Conservation (phyloP, 2,888 invertebrate genomes). For the Nebria brevicollis region DNA sequence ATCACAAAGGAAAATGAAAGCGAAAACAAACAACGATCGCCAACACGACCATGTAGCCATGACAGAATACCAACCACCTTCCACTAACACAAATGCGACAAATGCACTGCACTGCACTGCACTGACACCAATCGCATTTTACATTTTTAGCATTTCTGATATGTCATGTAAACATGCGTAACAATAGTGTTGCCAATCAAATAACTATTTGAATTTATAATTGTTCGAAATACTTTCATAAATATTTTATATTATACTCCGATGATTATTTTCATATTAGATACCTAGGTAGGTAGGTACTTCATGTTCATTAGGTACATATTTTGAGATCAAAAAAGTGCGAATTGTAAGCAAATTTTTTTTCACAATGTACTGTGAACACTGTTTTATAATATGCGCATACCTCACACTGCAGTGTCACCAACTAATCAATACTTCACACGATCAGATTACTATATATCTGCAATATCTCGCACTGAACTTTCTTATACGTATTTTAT, state of each 20-base stretch:
- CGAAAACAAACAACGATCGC: slow-evolving; percentile 41
- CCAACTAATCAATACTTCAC: slow-evolving; percentile 35
- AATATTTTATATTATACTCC: not conserved
- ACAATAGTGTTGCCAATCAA: not conserved
- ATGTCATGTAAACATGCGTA: not conserved
- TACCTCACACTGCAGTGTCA: slow-evolving; percentile 33
- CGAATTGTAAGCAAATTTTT: not conserved
- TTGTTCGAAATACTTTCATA: not conserved
- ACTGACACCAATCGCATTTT: slow-evolving; percentile 27
- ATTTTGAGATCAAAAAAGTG: too few species aligned
- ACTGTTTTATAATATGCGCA: slow-evolving; percentile 4
- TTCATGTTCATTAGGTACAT: too few species aligned
- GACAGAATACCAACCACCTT: slow-evolving; percentile 42
- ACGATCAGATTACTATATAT: too few species aligned
- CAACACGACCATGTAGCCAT: slow-evolving; percentile 43
- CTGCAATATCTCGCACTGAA: too few species aligned
- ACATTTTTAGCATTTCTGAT: not conserved
- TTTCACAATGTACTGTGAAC: not conserved
- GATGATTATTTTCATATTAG: too few species aligned
- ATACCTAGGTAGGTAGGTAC: too few species aligned
- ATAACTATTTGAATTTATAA: not conserved
- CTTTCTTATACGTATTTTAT: too few species aligned
- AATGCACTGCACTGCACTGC: not conserved
- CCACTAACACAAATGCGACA: slow-evolving; percentile 32
- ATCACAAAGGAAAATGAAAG: slow-evolving; percentile 36